These are phyloP conservation scores for Synanthedon myopaeformis DNA, from an alignment of 2,888 invertebrate species.

Conservation along the genomic window DNA sequence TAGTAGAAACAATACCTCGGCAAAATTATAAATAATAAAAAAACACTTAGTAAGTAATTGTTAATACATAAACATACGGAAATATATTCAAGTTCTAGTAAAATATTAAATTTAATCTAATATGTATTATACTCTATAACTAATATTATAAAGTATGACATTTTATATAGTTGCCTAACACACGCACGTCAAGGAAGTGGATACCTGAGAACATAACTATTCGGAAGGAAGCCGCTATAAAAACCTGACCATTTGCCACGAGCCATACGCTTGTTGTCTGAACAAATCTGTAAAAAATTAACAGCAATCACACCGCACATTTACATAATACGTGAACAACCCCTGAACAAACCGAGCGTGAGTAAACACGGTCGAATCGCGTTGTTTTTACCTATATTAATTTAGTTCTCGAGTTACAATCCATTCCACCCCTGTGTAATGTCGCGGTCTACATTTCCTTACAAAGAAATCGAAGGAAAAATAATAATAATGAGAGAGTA, in stretches of 20 bases:
- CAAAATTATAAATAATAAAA: too few species aligned
- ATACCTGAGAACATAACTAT: background rate
- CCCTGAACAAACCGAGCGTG: constrained; percentile 51
- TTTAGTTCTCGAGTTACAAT: constrained; percentile 61
- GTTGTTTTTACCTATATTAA: constrained; percentile 60
- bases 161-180: background rate
- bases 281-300: constrained; percentile 46
- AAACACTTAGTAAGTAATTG: too few species aligned
- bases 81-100: too few species aligned
- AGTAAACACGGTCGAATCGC: constrained; percentile 55
- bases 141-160: too few species aligned
- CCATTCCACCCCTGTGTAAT: constrained; percentile 45
- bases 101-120: too few species aligned
- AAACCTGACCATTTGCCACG: constrained; percentile 55
- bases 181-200: background rate
- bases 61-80: too few species aligned
- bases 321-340: constrained; percentile 61
- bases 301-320: constrained; percentile 45
- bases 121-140: too few species aligned
- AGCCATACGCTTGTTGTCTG: constrained; percentile 34
- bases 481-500: constrained; percentile 55
- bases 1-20: too few species aligned
- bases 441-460: constrained; percentile 44
- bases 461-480: constrained; percentile 56
- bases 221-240: constrained; percentile 9